Base-by-base conservation (phyloP, 2,113 vertebrate genomes). In the Urocynchramus pylzowi region DNA sequence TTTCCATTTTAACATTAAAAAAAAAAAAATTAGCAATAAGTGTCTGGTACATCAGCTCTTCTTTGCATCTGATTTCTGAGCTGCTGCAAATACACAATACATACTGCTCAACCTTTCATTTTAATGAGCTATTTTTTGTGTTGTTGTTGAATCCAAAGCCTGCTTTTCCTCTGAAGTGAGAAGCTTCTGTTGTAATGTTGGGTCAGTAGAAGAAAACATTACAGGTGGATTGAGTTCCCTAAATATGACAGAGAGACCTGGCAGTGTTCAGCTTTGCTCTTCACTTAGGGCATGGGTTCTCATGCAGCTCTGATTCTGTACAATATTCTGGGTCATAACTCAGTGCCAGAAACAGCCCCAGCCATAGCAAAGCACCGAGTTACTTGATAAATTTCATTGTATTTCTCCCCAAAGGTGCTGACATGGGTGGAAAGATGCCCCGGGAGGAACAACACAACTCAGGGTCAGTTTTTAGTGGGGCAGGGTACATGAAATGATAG, bases 381-480 rank as follows among this genome's bases (percentile, higher is more conserved):
- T 74, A 20, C 16, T 28, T 52, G 9, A 8, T 7, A 8, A 37
- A 6, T 74, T 69, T 64, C 13, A 12, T 16, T 71, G 6, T 10
- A 3, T 76, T 94, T 90, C 39, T 71, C 49, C 57, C 59, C 17
- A 52, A 2, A 35, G 16, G 8, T 69, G 21, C 27, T 73, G 6
- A 23, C 0, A 0, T 63, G 30, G 11, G 8, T 59, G 35, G 49
- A 45, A 39, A 17, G 44, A 30, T 67, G 42, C 44, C 30, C 27
- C 31, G 30, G 37, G 14, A 73, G 8, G 31, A 92, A 11, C 16
- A n/a, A n/a, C 49, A 41, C 22, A 49, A 4, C 47, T 71, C 35
- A 12, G 50, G 16, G 26, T 50, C 68, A 30, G 23, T 28, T 57
- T 84, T 68, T 20, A 63, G 8, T 19, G 30, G 35, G n/a, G 35